phyloP scores from a whole-genome alignment of 1,140 invertebrate species.

The Leptestheria dahalacensis region DNA sequence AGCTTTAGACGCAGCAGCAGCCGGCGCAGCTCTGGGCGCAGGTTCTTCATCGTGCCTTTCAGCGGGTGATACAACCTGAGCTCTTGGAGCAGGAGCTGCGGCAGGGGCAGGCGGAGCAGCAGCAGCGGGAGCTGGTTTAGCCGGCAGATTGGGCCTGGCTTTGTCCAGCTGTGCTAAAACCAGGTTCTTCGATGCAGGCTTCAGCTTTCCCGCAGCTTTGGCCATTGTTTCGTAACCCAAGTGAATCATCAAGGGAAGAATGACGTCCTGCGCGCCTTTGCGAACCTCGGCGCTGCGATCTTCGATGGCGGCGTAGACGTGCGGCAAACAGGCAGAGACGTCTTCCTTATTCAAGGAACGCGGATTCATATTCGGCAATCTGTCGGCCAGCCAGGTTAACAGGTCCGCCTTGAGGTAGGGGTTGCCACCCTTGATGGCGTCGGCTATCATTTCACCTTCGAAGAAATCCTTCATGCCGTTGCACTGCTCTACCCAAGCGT shows the following conservation, averaged over 20 bases:
- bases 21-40: background rate
- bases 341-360: slow-evolving; percentile 51
- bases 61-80: background rate
- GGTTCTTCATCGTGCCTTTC: background rate
- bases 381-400: slow-evolving; percentile 67
- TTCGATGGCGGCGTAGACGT: slow-evolving; percentile 68
- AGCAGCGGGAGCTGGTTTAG: slow-evolving; percentile 42
- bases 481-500: slow-evolving; percentile 63
- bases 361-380: slow-evolving; percentile 40
- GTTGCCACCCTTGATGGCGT: slow-evolving; percentile 68
- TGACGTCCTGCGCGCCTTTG: slow-evolving; percentile 73
- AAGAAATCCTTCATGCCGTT: slow-evolving; percentile 61
- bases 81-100: slow-evolving; percentile 14
- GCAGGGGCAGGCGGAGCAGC: slow-evolving; percentile 16
- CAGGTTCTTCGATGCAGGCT: slow-evolving; percentile 69
- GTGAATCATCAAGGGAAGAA: slow-evolving; percentile 85
- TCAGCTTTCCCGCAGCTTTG: slow-evolving; percentile 61
- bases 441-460: slow-evolving; percentile 73
- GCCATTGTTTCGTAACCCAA: slow-evolving; percentile 68
- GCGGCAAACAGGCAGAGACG: slow-evolving; percentile 54
- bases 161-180: slow-evolving; percentile 70
- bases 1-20: background rate
- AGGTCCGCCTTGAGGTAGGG: slow-evolving; percentile 64
- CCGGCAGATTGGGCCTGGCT: slow-evolving; percentile 61
- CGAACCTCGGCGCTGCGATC: slow-evolving; percentile 82